Evolutionary conservation across 2,113 vertebrate genomes (phyloP).

Genomic region (Dromiciops gliroides): DNA sequence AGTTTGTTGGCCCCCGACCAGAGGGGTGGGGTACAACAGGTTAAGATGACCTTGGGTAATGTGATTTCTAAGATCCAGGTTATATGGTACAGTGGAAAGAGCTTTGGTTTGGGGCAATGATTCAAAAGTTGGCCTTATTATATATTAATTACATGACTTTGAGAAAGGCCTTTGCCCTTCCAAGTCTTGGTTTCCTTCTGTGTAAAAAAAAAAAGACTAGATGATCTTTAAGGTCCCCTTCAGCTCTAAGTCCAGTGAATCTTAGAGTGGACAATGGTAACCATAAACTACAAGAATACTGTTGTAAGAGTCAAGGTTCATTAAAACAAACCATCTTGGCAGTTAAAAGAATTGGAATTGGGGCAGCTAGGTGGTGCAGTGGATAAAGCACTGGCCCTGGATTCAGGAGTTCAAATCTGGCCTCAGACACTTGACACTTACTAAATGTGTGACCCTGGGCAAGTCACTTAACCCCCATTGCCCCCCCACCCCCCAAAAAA

Average conservation of each 20-base stretch:
- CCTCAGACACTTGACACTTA: too few species aligned
- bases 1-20: slow-evolving; percentile 14
- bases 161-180: background rate
- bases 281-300: background rate
- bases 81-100: background rate
- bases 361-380: too few species aligned
- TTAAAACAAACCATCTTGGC: background rate
- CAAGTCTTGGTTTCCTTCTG: background rate
- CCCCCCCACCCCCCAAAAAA: too few species aligned
- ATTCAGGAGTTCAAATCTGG: too few species aligned
- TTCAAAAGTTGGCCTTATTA: background rate
- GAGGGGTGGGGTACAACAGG: background rate
- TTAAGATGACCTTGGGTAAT: background rate
- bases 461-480: too few species aligned
- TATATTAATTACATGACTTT: background rate
- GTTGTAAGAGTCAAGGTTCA: background rate
- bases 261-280: background rate
- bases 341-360: too few species aligned
- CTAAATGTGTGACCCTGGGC: too few species aligned
- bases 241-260: background rate
- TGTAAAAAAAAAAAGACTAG: background rate
- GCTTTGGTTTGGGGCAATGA: background rate
- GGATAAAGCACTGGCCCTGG: too few species aligned
- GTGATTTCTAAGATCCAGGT: background rate
- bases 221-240: background rate